Conservation (phyloP, 2,113 vertebrate genomes). For the Clarias magur region DNA sequence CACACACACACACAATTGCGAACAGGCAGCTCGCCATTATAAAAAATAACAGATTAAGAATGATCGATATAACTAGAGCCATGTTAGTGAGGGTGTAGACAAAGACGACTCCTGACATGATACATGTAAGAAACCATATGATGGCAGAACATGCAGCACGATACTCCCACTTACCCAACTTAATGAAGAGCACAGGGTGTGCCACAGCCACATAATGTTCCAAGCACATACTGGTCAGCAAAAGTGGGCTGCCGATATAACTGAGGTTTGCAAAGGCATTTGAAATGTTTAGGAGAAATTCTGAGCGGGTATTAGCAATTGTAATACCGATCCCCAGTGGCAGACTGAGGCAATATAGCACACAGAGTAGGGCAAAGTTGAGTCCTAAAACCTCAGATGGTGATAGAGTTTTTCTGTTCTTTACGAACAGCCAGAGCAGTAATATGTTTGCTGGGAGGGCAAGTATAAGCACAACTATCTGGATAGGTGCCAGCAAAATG, state of each 20-base stretch:
- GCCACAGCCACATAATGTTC: slow-evolving; percentile 62
- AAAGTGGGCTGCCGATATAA: slow-evolving; percentile 62
- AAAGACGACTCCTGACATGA: slow-evolving; percentile 20
- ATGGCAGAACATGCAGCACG: slow-evolving; percentile 41
- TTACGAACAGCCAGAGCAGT: too few species aligned
- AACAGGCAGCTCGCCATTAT: slow-evolving; percentile 57
- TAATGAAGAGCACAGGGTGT: slow-evolving; percentile 59
- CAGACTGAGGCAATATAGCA: slow-evolving; percentile 37
- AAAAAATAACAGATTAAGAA: slow-evolving; percentile 55
- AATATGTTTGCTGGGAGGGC: too few species aligned
- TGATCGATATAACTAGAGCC: slow-evolving; percentile 1
- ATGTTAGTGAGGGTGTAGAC: neutral
- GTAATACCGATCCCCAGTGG: slow-evolving; percentile 41
- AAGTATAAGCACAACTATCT: too few species aligned
- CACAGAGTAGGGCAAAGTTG: too few species aligned
- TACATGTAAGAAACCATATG: slow-evolving; percentile 59
- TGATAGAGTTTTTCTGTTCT: too few species aligned
- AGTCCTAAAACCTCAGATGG: too few species aligned
- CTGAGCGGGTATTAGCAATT: neutral
- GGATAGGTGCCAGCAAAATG: too few species aligned
- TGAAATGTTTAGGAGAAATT: neutral
- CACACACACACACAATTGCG: slow-evolving; percentile 47
- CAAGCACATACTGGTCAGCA: slow-evolving; percentile 66
- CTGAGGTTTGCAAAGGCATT: slow-evolving; percentile 47
- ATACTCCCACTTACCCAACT: slow-evolving; percentile 52